Evolutionary conservation across 2,888 invertebrate genomes (phyloP).

Genomic region (Epinotia brunnichana): DNA sequence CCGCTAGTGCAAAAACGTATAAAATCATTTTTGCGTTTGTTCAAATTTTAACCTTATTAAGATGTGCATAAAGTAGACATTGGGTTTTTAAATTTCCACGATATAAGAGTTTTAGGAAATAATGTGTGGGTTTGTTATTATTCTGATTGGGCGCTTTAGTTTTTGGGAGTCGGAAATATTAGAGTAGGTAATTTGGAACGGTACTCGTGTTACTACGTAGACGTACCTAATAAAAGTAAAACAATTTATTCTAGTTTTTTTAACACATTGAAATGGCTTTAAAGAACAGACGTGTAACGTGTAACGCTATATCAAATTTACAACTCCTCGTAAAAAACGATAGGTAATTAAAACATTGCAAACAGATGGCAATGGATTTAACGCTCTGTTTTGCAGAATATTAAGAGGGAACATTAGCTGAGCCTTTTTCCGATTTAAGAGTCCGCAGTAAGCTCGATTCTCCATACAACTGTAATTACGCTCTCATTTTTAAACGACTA

Average conservation of each 20-base stretch:
- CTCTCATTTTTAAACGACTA: too few relatives aligned
- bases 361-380: too few relatives aligned
- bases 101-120: not conserved
- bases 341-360: too few relatives aligned
- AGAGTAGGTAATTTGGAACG: slow-evolving; percentile 15
- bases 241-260: slow-evolving; percentile 5
- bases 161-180: slow-evolving; percentile 20
- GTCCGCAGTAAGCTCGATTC: too few relatives aligned
- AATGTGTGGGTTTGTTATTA: slow-evolving; percentile 11
- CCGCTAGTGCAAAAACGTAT: not conserved
- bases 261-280: not conserved
- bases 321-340: too few relatives aligned
- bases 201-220: not conserved
- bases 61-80: not conserved
- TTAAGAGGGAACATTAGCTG: too few relatives aligned
- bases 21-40: not conserved
- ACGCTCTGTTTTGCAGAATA: too few relatives aligned
- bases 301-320: too few relatives aligned
- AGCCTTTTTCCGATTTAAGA: too few relatives aligned
- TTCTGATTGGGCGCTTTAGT: slow-evolving; percentile 24
- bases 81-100: not conserved
- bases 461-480: too few relatives aligned
- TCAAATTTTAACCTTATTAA: slow-evolving; percentile 3
- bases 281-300: too few relatives aligned
- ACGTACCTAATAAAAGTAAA: slow-evolving; percentile 25